Evolutionary conservation across 2,888 invertebrate genomes (phyloP).

Genomic region (Shargacucullia verbasci): DNA sequence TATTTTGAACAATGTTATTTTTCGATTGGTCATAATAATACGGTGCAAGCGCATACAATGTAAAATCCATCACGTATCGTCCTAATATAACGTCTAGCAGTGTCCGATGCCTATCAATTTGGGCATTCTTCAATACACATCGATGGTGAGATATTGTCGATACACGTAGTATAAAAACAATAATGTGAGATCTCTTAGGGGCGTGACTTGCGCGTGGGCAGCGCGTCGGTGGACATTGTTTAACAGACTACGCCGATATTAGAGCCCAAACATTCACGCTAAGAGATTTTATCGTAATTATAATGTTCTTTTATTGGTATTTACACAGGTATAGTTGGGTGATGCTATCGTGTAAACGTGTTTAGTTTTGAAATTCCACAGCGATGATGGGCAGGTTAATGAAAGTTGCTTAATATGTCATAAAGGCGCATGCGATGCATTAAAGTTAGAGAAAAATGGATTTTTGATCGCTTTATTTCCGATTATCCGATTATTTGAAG

Average conservation of each 20-base stretch:
- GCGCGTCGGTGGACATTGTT: conserved; percentile 85
- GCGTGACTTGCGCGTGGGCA: conserved; percentile 83
- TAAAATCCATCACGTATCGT: conserved; percentile 63
- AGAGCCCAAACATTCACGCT: conserved; percentile 78
- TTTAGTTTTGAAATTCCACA: conserved; percentile 47
- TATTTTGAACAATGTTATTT: conserved; percentile 51
- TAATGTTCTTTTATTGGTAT: conserved; percentile 86
- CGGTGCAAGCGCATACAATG: conserved; percentile 51
- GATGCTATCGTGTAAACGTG: conserved; percentile 62
- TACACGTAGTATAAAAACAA: conserved; percentile 67
- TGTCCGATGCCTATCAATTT: conserved; percentile 64
- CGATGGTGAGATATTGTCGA: conserved; percentile 74
- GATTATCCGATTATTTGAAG: conserved; percentile 17
- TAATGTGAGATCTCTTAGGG: conserved; percentile 75
- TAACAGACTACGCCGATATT: conserved; percentile 76
- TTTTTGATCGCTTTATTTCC: conserved; percentile 38
- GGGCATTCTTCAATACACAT: conserved; percentile 64
- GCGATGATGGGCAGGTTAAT: conserved; percentile 42
- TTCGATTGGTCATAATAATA: conserved; percentile 52
- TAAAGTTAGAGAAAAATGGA: conserved; percentile 21
- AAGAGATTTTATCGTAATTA: conserved; percentile 85
- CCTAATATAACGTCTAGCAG: conserved; percentile 57
- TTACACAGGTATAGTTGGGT: conserved; percentile 75
- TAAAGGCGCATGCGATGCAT: conserved; percentile 13
- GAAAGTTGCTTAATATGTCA: conserved; percentile 41